Percentiles rank a stretch among this genome's conserved stretches.
Conservation (phyloP, 2,113 vertebrate genomes). For the Oophaga pumilio region DNA sequence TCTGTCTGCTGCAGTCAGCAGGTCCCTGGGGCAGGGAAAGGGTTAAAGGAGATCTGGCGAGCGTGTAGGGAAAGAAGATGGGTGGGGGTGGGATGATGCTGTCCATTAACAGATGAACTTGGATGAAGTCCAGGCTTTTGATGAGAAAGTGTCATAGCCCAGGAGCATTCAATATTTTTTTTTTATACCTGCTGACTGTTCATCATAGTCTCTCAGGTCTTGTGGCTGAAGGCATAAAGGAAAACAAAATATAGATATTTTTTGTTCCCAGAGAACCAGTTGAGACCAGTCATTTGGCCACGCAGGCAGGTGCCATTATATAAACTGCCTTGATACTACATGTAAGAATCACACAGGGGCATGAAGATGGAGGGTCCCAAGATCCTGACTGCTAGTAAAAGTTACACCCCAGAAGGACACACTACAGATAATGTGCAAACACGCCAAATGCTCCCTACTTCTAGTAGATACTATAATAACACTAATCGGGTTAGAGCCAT, state of each 20-base stretch:
- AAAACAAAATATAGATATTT: conserved; percentile 72
- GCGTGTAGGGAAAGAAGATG: conserved; percentile 56
- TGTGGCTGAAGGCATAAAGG: conserved; percentile 80
- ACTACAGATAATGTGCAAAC: background rate
- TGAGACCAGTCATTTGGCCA: conserved; percentile 88
- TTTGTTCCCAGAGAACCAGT: conserved; percentile 80
- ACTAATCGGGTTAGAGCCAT: too few species aligned
- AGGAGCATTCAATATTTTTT: conserved; percentile 65
- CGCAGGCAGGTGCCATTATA: conserved; percentile 76
- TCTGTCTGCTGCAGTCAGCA: background rate
- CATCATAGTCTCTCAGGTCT: conserved; percentile 84
- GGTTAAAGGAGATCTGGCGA: conserved; percentile 52
- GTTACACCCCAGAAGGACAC: background rate
- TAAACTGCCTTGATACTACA: conserved; percentile 73
- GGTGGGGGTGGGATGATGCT: conserved; percentile 76
- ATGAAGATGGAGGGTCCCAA: conserved; percentile 71
- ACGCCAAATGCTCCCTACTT: background rate
- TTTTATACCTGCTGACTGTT: conserved; percentile 82
- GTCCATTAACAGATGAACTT: conserved; percentile 99
- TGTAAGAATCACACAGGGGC: conserved; percentile 70
- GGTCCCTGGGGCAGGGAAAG: conserved; percentile 17
- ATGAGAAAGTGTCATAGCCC: conserved; percentile 85
- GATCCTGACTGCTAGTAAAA: conserved; percentile 62
- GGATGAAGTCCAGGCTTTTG: conserved; percentile 90
- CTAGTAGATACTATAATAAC: background rate